Conservation (phyloP, 2,797 vertebrate genomes). For the Telmatherina bonti region DNA sequence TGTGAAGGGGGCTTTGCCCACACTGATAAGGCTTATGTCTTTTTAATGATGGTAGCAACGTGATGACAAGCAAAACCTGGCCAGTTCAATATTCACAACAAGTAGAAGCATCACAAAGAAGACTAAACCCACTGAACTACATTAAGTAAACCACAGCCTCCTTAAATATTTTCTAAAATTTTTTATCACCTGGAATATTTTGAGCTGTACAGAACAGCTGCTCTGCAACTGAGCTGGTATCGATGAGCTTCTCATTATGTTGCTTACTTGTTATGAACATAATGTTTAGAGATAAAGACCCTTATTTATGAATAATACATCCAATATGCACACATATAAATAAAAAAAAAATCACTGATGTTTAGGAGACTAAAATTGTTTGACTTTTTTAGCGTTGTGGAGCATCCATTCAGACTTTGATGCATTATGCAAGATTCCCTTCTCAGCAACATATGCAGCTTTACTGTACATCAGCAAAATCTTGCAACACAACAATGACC, state of each 20-base stretch:
- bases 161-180: conserved; percentile 19
- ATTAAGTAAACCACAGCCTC: conserved; percentile 12
- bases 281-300: background rate
- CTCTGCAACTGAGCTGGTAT: conserved; percentile 4
- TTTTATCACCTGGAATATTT: conserved; percentile 6
- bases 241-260: background rate
- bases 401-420: conserved; percentile 37
- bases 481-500: conserved; percentile 24
- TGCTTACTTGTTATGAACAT: background rate
- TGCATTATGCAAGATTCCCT: conserved; percentile 52
- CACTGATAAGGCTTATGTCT: conserved; percentile 48
- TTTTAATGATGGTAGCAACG: conserved; percentile 26
- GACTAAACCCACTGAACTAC: conserved; percentile 9
- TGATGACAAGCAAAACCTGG: conserved; percentile 47
- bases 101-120: conserved; percentile 18
- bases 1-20: conserved; percentile 57
- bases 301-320: background rate
- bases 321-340: background rate
- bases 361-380: conserved; percentile 16
- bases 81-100: conserved; percentile 27
- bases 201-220: background rate
- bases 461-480: conserved; percentile 34
- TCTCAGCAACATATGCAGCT: background rate
- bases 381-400: conserved; percentile 26
- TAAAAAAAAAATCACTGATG: conserved; percentile 4